Percentiles rank a stretch among this genome's conserved stretches.
phyloP scores from a whole-genome alignment of 2,113 vertebrate species.

The Psittacus erithacus region DNA sequence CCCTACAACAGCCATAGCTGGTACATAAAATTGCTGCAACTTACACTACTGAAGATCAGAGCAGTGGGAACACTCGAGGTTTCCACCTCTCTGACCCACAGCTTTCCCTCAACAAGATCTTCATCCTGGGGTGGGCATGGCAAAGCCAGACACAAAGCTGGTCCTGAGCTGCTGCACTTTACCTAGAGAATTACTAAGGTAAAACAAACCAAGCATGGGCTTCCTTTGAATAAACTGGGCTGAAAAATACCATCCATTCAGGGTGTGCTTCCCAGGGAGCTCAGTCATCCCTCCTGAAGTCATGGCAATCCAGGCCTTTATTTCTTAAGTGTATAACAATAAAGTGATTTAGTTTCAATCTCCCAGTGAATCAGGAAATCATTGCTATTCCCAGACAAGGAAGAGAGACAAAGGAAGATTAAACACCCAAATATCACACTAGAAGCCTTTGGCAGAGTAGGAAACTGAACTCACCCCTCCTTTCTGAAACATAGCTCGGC shows the following conservation, averaged over 20 bases:
- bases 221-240: not conserved
- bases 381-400: constrained; percentile 34
- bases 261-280: not conserved
- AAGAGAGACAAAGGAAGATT: constrained; percentile 49
- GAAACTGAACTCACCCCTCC: constrained; percentile 54
- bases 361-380: constrained; percentile 34
- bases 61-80: not conserved
- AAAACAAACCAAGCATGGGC: not conserved
- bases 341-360: constrained; percentile 45
- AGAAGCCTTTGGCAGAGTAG: constrained; percentile 46
- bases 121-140: rapidly evolving
- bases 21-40: not conserved
- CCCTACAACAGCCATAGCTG: rapidly evolving
- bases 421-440: constrained; percentile 41
- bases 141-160: not conserved
- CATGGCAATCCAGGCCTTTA: not conserved
- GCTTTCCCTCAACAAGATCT: not conserved
- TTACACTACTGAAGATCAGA: not conserved
- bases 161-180: not conserved
- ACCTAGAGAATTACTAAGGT: not conserved
- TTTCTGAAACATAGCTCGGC: constrained; percentile 23
- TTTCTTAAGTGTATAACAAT: constrained; percentile 7
- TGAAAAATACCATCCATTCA: constrained; percentile 9
- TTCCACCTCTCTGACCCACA: not conserved
- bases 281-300: constrained; percentile 4